A percentile compares a stretch with the other conserved stretches of the same genome.
Conservation (phyloP, 2,888 invertebrate species). For the Leptodirus hochenwartii region DNA sequence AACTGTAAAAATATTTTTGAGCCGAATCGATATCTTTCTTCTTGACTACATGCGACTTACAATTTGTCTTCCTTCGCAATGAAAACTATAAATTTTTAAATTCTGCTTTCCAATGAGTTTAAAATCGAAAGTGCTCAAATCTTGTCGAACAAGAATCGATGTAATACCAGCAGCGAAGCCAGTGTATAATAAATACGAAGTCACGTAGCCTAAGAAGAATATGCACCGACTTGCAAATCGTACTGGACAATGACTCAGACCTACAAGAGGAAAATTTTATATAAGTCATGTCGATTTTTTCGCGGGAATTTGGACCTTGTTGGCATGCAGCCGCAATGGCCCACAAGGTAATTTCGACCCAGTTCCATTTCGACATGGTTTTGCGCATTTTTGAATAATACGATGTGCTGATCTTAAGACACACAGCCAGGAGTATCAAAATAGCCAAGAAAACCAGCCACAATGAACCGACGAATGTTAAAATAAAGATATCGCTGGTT, state of each 20-base stretch:
- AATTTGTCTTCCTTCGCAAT: no score
- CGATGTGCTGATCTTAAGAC: slow-evolving; percentile 17
- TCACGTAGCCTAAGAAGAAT: slow-evolving; percentile 20
- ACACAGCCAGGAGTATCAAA: slow-evolving; percentile 17
- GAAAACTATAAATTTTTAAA: no score
- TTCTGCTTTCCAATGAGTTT: no score
- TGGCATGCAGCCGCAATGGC: slow-evolving; percentile 24
- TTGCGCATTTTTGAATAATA: slow-evolving; percentile 15
- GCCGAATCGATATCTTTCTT: no score
- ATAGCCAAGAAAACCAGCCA: slow-evolving; percentile 20
- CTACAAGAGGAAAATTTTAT: slow-evolving; percentile 13
- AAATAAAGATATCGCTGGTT: slow-evolving; percentile 21
- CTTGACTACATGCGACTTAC: no score
- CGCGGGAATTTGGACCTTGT: no score
- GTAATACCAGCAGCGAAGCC: slow-evolving; percentile 23
- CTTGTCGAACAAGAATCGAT: slow-evolving; percentile 16
- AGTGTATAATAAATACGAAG: slow-evolving; percentile 21
- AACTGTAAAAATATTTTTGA: no score
- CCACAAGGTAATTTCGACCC: slow-evolving; percentile 23
- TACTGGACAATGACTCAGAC: slow-evolving; percentile 19
- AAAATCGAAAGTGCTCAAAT: no score
- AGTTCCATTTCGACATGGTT: slow-evolving; percentile 17
- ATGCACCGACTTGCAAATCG: slow-evolving; percentile 18
- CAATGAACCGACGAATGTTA: slow-evolving; percentile 20
- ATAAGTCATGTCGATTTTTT: no score